Percentiles rank a stretch among this genome's conserved stretches.
phyloP scores from a whole-genome alignment of 2,888 invertebrate species.

The Dermolepida albohirtum region DNA sequence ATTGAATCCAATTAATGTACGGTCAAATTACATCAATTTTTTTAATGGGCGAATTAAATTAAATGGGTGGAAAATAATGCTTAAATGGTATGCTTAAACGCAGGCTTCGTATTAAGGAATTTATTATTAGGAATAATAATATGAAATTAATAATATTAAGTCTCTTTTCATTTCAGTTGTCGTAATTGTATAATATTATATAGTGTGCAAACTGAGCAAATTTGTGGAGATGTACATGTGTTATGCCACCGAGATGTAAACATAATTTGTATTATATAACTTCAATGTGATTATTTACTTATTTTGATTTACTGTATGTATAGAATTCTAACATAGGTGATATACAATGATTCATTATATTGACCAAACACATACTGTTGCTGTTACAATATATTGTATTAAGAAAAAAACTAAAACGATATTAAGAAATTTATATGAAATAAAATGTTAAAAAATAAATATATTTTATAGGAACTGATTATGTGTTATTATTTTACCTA shows the following conservation, averaged over 20 bases:
- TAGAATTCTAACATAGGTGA: slow-evolving; percentile 13
- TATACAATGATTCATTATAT: slow-evolving; percentile 38
- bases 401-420: not conserved
- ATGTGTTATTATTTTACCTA: not conserved
- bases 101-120: not conserved
- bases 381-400: slow-evolving; percentile 13
- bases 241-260: not conserved
- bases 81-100: too few relatives aligned
- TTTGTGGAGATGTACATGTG: not conserved
- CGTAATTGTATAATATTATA: slow-evolving; percentile 24
- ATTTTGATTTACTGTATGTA: slow-evolving; percentile 16
- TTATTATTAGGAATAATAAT: slow-evolving; percentile 3
- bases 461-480: slow-evolving; percentile 28
- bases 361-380: slow-evolving; percentile 28
- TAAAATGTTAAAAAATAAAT: slow-evolving; percentile 31
- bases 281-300: slow-evolving; percentile 19
- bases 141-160: too few relatives aligned
- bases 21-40: too few relatives aligned
- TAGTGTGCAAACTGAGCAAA: not conserved
- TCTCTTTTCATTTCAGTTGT: slow-evolving; percentile 26
- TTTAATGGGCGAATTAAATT: too few relatives aligned
- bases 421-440: slow-evolving; percentile 27
- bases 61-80: too few relatives aligned
- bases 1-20: too few relatives aligned
- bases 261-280: slow-evolving; percentile 2